These are phyloP conservation scores for Callopanchax toddi DNA, from an alignment of 2,113 vertebrate species.

Conservation along the genomic window DNA sequence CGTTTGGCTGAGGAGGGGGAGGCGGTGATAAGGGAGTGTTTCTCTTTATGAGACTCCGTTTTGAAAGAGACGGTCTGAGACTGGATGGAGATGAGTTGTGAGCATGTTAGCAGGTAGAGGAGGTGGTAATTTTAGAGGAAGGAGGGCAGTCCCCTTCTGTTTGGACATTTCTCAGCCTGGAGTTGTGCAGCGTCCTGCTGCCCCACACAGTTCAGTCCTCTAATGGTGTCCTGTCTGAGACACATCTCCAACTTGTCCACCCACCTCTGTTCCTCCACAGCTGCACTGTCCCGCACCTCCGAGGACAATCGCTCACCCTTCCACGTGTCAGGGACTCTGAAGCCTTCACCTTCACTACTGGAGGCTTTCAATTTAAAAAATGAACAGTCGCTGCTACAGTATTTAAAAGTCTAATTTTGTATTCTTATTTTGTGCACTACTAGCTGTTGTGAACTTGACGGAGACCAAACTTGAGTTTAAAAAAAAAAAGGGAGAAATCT, in stretches of 20 bases:
- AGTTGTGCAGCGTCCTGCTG: conserved; percentile 58
- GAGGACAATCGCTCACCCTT: conserved; percentile 77
- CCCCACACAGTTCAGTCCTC: conserved; percentile 34
- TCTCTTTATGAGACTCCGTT: conserved; percentile 17
- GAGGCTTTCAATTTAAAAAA: conserved; percentile 70
- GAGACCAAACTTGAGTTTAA: conserved; percentile 82
- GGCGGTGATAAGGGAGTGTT: conserved; percentile 32
- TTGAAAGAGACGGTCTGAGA: conserved; percentile 39
- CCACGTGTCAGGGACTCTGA: conserved; percentile 62
- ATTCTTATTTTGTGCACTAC: conserved; percentile 85
- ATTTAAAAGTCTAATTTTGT: conserved; percentile 85
- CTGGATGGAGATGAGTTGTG: conserved; percentile 23
- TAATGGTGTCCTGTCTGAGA: conserved; percentile 34
- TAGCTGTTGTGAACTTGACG: conserved; percentile 77
- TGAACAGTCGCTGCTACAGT: conserved; percentile 83
- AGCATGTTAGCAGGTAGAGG: conserved; percentile 13
- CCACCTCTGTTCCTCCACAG: conserved; percentile 52
- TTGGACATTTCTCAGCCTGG: conserved; percentile 52
- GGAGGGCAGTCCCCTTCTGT: conserved; percentile 10
- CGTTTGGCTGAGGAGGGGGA: conserved; percentile 31
- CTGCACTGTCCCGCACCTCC: conserved; percentile 58
- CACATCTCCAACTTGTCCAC: conserved; percentile 41
- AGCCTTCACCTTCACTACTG: conserved; percentile 68
- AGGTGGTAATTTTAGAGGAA: neutral
- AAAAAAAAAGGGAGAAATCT: conserved; percentile 75